Percentiles rank a stretch among this genome's conserved stretches.
Conservation (phyloP, 1,140 invertebrate species). For the Drosophila subobscura region DNA sequence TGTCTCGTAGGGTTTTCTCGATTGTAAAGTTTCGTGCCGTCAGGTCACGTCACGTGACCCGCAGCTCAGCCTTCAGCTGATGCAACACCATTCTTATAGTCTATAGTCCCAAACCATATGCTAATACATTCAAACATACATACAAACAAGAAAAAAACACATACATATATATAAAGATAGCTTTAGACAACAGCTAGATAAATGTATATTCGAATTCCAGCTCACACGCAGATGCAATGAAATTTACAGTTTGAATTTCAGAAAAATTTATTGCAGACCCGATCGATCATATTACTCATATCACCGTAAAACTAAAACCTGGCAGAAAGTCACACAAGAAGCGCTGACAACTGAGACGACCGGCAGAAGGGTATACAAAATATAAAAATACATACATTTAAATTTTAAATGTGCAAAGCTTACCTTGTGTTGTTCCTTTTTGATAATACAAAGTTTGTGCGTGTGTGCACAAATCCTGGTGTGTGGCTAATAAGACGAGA, state of each 20-base stretch:
- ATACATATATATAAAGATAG: constrained; percentile 65
- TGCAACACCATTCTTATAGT: constrained; percentile 71
- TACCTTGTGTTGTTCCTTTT: constrained; percentile 55
- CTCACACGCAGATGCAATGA: constrained; percentile 32
- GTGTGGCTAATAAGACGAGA: background rate
- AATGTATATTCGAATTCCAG: constrained; percentile 77
- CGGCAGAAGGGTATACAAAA: constrained; percentile 10
- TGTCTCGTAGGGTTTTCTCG: constrained; percentile 58
- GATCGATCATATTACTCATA: constrained; percentile 30
- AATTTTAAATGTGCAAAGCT: constrained; percentile 74
- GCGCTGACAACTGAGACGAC: constrained; percentile 2
- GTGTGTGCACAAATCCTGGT: background rate
- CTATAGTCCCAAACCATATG: constrained; percentile 62
- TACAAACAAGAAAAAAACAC: constrained; percentile 68
- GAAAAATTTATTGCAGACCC: constrained; percentile 7
- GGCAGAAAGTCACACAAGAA: background rate
- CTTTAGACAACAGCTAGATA: constrained; percentile 74
- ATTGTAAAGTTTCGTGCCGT: constrained; percentile 62
- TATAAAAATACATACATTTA: constrained; percentile 66
- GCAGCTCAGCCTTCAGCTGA: constrained; percentile 23
- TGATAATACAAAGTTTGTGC: constrained; percentile 6
- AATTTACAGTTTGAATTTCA: constrained; percentile 7
- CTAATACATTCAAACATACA: constrained; percentile 77
- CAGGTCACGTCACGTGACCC: background rate
- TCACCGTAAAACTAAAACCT: constrained; percentile 44